Base-by-base conservation (phyloP, 2,888 invertebrate species). In the Limnephilus lunatus region DNA sequence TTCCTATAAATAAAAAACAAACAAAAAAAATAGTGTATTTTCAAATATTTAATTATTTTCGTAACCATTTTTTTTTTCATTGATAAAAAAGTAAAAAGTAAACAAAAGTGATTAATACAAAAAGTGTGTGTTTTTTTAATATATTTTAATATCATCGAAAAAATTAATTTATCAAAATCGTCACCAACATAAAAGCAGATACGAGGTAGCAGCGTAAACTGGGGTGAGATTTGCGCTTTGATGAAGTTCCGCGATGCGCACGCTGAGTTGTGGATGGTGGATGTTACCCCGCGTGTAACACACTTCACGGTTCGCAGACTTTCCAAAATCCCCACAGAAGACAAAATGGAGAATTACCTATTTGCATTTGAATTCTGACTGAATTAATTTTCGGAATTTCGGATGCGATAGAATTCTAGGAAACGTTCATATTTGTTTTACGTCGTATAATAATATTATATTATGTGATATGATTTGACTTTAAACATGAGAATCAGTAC, bases 191-290 rank as follows among this genome's bases (percentile, higher is more conserved):
- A 68, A 68, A 9, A n/a, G 68, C 53, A 53, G 53, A 53, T 53
- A 53, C 53, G 53, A 53, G 53, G 53, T 68, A 68, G 68, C 2
- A 68, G 25, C 68, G 68, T 68, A 68, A 68, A 68, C 68, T 68
- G 68, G 88, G 87, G 86, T 88, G 92, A 90, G 92, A 92, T 92
- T 92, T 92, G 92, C 31, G 87, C 90, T 86, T 88, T 86, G 91
- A 81, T 89, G 92, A 92, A 90, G 80, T 31, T 88, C 92, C 90
- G 85, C 88, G 82, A 48, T 82, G 82, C 90, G 83, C 48, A 39
- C 83, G 35, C 39, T 88, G 39, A 44, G 83, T 81, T 68, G 83
- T 48, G 68, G 68, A 68, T 68, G 68, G 68, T 68, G 68, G 9
- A 68, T 9, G 68, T 68, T 25, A 68, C 68, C 68, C 68, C 68